Evolutionary conservation across 2,888 invertebrate genomes (phyloP).

Genomic region (Rotaria sp.): DNA sequence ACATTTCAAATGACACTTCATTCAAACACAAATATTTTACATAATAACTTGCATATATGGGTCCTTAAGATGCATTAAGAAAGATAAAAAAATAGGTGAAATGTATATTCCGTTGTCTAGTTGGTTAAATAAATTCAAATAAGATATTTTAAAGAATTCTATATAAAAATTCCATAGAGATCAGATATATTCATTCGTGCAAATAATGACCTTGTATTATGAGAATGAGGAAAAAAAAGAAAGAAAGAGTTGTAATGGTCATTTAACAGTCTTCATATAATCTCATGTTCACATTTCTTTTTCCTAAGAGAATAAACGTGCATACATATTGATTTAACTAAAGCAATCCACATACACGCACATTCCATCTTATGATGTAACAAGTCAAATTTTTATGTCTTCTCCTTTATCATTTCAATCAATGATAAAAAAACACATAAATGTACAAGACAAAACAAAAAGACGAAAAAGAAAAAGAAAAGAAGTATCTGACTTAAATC

Average conservation of each 20-base stretch:
- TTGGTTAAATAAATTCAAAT: too few relatives aligned
- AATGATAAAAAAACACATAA: background rate
- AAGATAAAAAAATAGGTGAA: background rate
- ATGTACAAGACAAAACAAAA: background rate
- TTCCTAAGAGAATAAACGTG: background rate
- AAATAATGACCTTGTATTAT: background rate
- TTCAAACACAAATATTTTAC: background rate
- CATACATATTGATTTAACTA: constrained; percentile 6
- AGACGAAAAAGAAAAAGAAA: background rate
- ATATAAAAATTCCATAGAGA: background rate
- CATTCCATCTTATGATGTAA: background rate
- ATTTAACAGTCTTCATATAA: background rate
- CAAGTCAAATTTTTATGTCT: background rate
- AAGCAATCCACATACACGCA: background rate
- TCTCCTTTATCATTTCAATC: background rate
- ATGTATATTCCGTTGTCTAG: background rate
- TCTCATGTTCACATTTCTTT: background rate
- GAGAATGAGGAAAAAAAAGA: background rate
- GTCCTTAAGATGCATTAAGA: background rate
- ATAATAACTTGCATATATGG: background rate
- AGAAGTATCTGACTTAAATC: background rate
- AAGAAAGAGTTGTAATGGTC: background rate
- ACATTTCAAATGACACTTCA: background rate
- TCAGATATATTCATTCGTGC: background rate
- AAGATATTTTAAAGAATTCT: too few relatives aligned